Evolutionary conservation across 1,140 invertebrate genomes (phyloP), one percentile per base, ranked within the genome.

Genomic region (Globodera rostochiensis): DNA sequence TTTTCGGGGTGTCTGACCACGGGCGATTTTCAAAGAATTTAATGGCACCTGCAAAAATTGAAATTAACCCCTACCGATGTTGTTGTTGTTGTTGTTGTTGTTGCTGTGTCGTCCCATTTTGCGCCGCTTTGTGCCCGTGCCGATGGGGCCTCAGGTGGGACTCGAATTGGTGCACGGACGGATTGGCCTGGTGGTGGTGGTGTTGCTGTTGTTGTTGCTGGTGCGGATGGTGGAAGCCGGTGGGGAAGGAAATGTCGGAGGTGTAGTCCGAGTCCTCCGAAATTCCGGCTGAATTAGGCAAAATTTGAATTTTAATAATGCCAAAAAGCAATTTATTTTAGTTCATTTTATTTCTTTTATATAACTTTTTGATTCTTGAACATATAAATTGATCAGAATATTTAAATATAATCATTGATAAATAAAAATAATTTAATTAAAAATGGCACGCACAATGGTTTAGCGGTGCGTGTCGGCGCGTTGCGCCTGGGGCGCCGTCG

Each of bases 261-360:
- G 96, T 98, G 91, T 98, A 98, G 91, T 98, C 96, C 85, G 94
- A 95, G 91, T 96, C 96, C 91, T 98, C 96, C 45, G 95, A 97
- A 90, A 97, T 94, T 73, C 95, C 95, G 88, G 95, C 95, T 96
- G 92, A n/a, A 89, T 77, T 49, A 60, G 11, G 21, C 69, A 83
- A 78, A 77, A 77, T n/a, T 74, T 36, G 36, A 49, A 57, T 78
- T 25, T 60, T n/a, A 19, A 13, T 11, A 85, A 60, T 19, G 50
- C 71, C 46, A 64, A 19, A 49, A 19, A 80, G 50, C 15, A 82
- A 80, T 25, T 47, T 13, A 66, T 15, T 66, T 25, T 25, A n/a
- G n/a, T n/a, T n/a, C n/a, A 25, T 25, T 25, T 13, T 13, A 13
- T 3, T 66, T 15, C 60, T 15, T 15, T 15, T 66, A 66, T 2